Percentiles rank a stretch among this genome's conserved stretches.
phyloP scores from a whole-genome alignment of 2,888 invertebrate genomes.

The Lysandra bellargus region DNA sequence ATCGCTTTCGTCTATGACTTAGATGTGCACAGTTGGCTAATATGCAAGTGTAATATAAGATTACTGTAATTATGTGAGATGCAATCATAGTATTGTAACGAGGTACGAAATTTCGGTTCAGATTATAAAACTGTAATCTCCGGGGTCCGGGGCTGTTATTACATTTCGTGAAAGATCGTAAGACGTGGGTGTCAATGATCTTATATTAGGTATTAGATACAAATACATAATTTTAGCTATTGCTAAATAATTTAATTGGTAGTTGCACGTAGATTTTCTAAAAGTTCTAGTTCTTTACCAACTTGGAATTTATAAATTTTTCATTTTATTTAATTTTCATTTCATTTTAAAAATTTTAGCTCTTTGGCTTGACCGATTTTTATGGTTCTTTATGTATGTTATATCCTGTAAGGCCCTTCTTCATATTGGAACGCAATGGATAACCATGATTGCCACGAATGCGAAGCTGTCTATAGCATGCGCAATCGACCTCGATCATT shows the following conservation, averaged over 20 bases:
- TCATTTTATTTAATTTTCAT: too few relatives aligned
- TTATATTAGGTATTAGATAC: background rate
- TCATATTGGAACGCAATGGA: too few relatives aligned
- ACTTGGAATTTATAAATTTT: too few relatives aligned
- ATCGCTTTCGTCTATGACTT: constrained; percentile 35
- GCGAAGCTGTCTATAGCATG: too few relatives aligned
- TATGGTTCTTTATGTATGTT: background rate
- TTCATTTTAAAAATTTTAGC: too few relatives aligned
- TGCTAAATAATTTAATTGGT: background rate
- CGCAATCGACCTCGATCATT: too few relatives aligned
- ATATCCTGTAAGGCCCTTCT: background rate
- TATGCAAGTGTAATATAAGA: constrained; percentile 45
- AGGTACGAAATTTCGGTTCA: constrained; percentile 47
- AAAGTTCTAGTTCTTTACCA: too few relatives aligned
- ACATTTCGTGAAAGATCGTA: background rate
- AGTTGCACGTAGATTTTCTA: too few relatives aligned
- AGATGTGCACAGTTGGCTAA: constrained; percentile 43
- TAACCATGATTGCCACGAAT: too few relatives aligned
- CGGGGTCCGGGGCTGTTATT: background rate
- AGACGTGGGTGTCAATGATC: background rate
- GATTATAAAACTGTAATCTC: constrained; percentile 18
- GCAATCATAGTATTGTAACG: constrained; percentile 55
- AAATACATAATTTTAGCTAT: background rate
- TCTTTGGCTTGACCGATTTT: background rate
- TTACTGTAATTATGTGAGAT: constrained; percentile 55